Base-by-base conservation (phyloP, 2,888 invertebrate species). In the Leistus spinibarbis region DNA sequence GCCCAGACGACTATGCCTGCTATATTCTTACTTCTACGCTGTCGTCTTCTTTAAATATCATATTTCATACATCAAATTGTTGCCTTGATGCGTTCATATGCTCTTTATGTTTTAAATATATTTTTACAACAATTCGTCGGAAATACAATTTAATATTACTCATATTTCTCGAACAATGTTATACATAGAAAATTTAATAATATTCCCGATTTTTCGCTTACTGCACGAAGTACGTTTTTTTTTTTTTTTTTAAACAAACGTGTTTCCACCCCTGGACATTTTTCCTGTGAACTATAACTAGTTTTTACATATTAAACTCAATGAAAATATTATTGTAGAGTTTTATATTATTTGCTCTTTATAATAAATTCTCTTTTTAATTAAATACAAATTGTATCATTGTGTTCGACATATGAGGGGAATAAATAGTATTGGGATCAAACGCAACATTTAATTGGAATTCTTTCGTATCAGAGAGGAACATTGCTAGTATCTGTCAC, bases 401-500 rank as follows among this genome's bases (percentile, higher is more conserved):
- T 40, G 40, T 40, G 40, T 40, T 40, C 13, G 40, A 40, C 40
- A 7, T 40, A 13, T 40, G 40, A 40, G 40, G 40, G 13, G 13
- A 40, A 40, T 10, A 40, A 40, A 40, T 40, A 40, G 10, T 7
- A 40, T 40, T 40, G 7, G 40, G 40, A 40, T 60, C 60, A 60
- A 60, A 60, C 60, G 60, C 56, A 56, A 73, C 66, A 73, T 73
- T 57, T 67, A 67, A 73, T 73, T 73, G 73, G 67, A 73, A 73
- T 73, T 73, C 73, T 73, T 73, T 62, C 57, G 72, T 72, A 66
- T 66, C 72, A 60, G 65, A 5, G 20, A 24, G n/a, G 40, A 16
- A 24, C 72, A 17, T 40, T 40, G 40, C 73, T 73, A 73, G 67
- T 73, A 73, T 67, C 27, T 73, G 73, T 73, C 73, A 73, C 73